Evolutionary conservation across 2,888 invertebrate species (phyloP).

Genomic region (Hirtodrosophila confusa): DNA sequence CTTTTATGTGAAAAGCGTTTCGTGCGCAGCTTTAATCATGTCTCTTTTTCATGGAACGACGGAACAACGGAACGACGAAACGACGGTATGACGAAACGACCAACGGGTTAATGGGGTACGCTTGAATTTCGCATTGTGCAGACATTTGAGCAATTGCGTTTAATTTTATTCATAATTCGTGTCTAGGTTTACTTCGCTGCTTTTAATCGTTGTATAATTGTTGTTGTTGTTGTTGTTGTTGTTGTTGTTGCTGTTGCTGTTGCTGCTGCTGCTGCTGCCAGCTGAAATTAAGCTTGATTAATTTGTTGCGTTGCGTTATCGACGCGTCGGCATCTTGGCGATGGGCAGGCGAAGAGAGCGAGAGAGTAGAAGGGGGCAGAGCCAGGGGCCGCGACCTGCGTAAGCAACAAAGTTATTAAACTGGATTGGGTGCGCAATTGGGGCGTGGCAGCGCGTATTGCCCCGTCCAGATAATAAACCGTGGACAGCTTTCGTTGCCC

Average conservation of each 20-base stretch:
- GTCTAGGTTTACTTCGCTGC: constrained; percentile 57
- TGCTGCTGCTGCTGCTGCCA: constrained; percentile 26
- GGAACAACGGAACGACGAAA: constrained; percentile 4
- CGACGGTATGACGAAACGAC: neutral
- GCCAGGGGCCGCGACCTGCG: constrained; percentile 30
- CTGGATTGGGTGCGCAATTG: constrained; percentile 73
- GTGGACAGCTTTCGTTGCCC: constrained; percentile 62
- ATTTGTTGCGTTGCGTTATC: constrained; percentile 68
- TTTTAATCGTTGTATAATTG: constrained; percentile 66
- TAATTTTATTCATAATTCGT: constrained; percentile 79
- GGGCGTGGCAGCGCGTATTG: constrained; percentile 55
- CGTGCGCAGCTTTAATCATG: constrained; percentile 77
- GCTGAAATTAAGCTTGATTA: constrained; percentile 75
- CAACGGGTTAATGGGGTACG: constrained; percentile 4
- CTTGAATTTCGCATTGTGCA: constrained; percentile 46
- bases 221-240: constrained; percentile 11
- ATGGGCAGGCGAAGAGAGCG: constrained; percentile 1
- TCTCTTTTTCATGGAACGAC: constrained; percentile 64
- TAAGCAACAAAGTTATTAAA: constrained; percentile 69
- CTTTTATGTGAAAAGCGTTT: constrained; percentile 79
- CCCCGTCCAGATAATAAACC: constrained; percentile 54
- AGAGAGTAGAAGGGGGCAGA: constrained; percentile 5
- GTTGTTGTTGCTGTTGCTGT: constrained; percentile 22
- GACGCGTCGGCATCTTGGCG: constrained; percentile 60
- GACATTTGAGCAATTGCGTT: constrained; percentile 75